Base-by-base conservation (phyloP, 1,140 invertebrate species). In the Drosophila trapezifrons region DNA sequence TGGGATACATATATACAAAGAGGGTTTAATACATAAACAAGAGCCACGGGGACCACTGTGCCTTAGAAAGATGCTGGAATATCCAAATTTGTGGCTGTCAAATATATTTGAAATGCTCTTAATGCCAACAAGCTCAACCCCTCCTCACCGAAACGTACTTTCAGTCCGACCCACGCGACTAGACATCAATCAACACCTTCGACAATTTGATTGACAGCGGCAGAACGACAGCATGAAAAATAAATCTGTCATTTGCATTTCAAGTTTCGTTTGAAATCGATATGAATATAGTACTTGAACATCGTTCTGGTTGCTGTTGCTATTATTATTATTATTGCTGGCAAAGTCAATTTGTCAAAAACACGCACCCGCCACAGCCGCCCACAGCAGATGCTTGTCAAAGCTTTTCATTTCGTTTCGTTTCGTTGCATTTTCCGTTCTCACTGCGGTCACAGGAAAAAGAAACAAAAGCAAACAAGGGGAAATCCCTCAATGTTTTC, bases 181-280 rank as follows among this genome's bases (percentile, higher is more conserved):
- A 87, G 84, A 77, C 84, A 89, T 89, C 84, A 89, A 90, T 89
- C 84, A 89, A 78, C 84, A 89, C 84, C 84, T 89, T 78, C 64
- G 58, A 70, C 76, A 80, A 57, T 45, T 74, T 89, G 84, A 89
- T 89, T 89, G 84, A 89, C 84, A 80, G 84, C 69, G 22, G 42
- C 74, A 64, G 67, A 80, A 64, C 81, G 81, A 80, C 69, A 66
- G 76, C 84, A 66, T 80, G 69, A 69, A 80, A 83, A 66, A 89
- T 87, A 89, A 89, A 89, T 89, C 84, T 89, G 84, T 89, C 84
- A 89, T 89, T 90, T 89, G 84, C 84, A 89, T 90, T 76, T 84
- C 56, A 63, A 77, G 77, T 80, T 74, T 60, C 66, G 72, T 83
- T 89, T 89, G 73, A 89, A 89, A 87, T 89, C 73, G 77, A 87